Percentiles rank a stretch among this genome's conserved stretches.
These are phyloP conservation scores for Rhinopomastus cyanomelas DNA, from an alignment of 2,113 vertebrate genomes.

Conservation along the genomic window DNA sequence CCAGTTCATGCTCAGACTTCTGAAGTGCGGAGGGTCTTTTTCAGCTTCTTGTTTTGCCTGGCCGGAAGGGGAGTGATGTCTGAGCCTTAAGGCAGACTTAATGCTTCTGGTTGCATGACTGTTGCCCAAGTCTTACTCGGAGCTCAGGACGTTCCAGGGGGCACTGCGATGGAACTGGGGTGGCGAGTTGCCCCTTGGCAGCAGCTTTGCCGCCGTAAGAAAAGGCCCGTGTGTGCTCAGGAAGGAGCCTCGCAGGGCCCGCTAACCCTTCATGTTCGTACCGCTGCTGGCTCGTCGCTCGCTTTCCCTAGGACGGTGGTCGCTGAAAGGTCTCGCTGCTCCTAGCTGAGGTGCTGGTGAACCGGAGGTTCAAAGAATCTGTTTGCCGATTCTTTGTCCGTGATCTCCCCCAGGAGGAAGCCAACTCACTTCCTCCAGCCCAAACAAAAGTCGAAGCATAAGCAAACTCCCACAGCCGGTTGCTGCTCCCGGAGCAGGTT, in stretches of 20 bases:
- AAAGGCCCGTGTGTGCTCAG: not conserved
- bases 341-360: not conserved
- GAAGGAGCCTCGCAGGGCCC: not conserved
- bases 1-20: not conserved
- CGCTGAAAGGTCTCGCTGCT: not conserved
- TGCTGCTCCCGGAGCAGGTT: not conserved
- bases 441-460: not conserved
- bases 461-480: not conserved
- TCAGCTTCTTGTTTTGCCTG: not conserved
- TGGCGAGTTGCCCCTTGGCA: too few relatives aligned
- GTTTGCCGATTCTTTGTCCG: too few relatives aligned
- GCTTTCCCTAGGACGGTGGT: not conserved
- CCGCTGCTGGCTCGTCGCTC: not conserved
- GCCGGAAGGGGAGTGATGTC: not conserved
- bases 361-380: too few relatives aligned
- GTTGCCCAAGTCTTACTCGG: not conserved
- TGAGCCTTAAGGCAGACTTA: not conserved
- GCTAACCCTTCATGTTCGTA: not conserved
- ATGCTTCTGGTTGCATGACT: not conserved
- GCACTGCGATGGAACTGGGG: too few relatives aligned
- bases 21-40: not conserved
- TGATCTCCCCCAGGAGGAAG: not conserved
- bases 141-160: not conserved
- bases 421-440: not conserved
- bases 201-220: not conserved